A percentile compares a stretch with the other conserved stretches of the same genome.
Evolutionary conservation across 64 coral and sea anemone species (phyloP).

Genomic region (Montipora efflorescens): DNA sequence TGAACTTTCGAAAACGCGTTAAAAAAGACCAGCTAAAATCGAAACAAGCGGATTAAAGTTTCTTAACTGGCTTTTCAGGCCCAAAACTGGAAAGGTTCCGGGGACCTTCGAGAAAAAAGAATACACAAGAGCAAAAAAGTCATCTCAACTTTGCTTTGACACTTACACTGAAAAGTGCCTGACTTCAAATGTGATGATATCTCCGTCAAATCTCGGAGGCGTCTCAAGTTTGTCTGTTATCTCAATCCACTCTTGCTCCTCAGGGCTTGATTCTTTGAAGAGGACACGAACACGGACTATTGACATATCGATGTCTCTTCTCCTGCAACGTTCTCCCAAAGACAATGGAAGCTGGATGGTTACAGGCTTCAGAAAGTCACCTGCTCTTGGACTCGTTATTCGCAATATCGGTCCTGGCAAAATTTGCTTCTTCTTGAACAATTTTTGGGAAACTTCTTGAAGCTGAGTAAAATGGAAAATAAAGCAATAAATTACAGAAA

Average conservation of each 20-base stretch:
- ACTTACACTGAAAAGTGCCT: conserved; percentile 32
- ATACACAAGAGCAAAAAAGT: no score
- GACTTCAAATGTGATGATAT: not conserved
- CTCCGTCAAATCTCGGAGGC: not conserved
- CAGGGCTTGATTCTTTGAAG: not conserved
- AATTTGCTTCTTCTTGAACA: not conserved
- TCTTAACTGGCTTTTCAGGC: no score
- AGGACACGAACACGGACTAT: not conserved
- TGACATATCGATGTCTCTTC: not conserved
- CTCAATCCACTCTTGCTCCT: not conserved
- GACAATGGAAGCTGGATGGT: conserved; percentile 20
- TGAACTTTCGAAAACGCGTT: no score
- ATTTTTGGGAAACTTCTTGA: conserved; percentile 4
- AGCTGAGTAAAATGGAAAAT: not conserved
- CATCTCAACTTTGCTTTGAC: no score
- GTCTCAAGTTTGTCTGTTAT: not conserved
- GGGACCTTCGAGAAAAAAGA: no score
- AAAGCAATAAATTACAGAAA: no score
- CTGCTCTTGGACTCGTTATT: not conserved
- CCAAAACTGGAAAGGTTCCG: no score
- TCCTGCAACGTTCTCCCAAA: not conserved
- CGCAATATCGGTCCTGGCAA: conserved; percentile 27
- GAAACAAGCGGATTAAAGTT: no score
- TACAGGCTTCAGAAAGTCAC: not conserved
- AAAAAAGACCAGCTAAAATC: no score